Conservation (phyloP, 2,888 invertebrate genomes). For the Nephrotoma flavescens region DNA sequence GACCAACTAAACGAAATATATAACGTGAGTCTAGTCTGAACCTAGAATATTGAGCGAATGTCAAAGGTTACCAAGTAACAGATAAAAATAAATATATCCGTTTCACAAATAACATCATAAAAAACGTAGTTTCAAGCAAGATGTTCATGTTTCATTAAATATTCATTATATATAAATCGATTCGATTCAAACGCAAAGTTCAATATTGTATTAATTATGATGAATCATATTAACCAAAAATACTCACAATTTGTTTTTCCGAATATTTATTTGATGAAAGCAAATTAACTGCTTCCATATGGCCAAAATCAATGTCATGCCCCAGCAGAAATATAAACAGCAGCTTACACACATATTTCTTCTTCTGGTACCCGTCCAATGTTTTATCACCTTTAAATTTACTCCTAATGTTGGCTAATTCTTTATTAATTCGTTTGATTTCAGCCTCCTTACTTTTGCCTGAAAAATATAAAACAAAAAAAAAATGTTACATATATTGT, state of each 20-base stretch:
- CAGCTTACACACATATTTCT: slow-evolving; percentile 99
- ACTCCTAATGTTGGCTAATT: slow-evolving; percentile 96
- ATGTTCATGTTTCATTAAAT: background rate
- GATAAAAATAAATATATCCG: background rate
- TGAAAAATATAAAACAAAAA: slow-evolving; percentile 26
- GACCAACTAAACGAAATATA: too few species aligned
- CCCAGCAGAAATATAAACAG: slow-evolving; percentile 98
- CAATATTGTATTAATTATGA: background rate
- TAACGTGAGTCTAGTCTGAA: too few species aligned
- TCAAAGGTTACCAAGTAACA: background rate
- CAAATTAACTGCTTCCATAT: slow-evolving; percentile 99
- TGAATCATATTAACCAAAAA: background rate
- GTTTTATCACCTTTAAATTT: slow-evolving; percentile 99
- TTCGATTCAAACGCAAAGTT: background rate
- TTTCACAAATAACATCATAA: background rate
- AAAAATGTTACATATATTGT: background rate
- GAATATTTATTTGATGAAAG: slow-evolving; percentile 99
- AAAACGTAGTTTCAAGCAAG: background rate
- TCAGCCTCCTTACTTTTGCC: slow-evolving; percentile 99
- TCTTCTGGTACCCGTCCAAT: slow-evolving; percentile 99
- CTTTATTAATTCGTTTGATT: slow-evolving; percentile 98
- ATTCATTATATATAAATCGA: background rate
- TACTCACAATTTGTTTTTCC: slow-evolving; percentile 94
- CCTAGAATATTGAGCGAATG: background rate
- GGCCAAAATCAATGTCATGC: slow-evolving; percentile 99